phyloP scores from a whole-genome alignment of 2,113 vertebrate genomes.

The Stigmatopora nigra region DNA sequence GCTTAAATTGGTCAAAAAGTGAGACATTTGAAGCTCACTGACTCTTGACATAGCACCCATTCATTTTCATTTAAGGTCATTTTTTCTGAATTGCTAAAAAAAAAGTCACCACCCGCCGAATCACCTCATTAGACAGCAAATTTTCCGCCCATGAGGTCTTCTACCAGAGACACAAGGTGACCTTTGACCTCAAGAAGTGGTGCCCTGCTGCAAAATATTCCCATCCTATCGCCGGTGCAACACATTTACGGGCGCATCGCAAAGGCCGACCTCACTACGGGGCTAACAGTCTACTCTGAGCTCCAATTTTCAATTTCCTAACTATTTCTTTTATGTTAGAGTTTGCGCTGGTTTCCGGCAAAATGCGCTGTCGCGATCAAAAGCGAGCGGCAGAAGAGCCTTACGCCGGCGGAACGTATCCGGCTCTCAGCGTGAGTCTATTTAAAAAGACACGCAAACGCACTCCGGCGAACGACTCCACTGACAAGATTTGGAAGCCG shows the following conservation, averaged over 20 bases:
- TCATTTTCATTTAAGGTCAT: too few species aligned
- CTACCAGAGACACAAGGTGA: too few species aligned
- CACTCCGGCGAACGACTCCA: conserved; percentile 21
- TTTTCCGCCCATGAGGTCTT: too few species aligned
- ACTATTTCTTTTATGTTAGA: conserved; percentile 2
- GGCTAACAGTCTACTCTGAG: background rate
- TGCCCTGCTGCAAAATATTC: background rate
- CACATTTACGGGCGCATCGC: background rate
- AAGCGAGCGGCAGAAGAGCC: conserved; percentile 30
- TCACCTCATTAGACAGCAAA: too few species aligned
- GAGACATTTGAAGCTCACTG: too few species aligned
- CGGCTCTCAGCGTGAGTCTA: conserved; percentile 15
- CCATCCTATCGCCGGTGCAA: background rate
- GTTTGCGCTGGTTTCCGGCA: background rate
- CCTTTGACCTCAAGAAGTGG: background rate
- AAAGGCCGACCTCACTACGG: background rate
- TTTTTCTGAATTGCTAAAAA: too few species aligned
- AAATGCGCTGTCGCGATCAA: conserved; percentile 29
- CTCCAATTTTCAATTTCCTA: background rate
- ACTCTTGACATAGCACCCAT: too few species aligned
- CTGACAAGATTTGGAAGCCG: conserved; percentile 34
- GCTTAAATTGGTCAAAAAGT: too few species aligned
- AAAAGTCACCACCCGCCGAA: too few species aligned
- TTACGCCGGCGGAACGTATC: conserved; percentile 24
- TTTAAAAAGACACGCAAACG: background rate